phyloP scores from a whole-genome alignment of 1,140 invertebrate genomes.

The Calosoma granatense region DNA sequence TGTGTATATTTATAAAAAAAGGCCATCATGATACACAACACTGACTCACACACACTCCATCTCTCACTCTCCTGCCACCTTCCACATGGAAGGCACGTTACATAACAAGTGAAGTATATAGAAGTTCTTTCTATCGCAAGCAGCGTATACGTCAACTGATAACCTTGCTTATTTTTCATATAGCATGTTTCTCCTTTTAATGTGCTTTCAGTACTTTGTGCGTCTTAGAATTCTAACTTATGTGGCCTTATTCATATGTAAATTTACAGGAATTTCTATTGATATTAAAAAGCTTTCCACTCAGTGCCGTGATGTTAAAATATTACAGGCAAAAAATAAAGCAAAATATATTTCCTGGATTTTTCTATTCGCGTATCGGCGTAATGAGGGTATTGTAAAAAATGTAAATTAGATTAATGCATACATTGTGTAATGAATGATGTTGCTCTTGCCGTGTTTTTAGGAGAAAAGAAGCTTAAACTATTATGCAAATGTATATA shows the following conservation, averaged over 20 bases:
- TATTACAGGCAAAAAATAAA: neutral
- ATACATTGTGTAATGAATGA: too few relatives aligned
- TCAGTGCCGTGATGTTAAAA: neutral
- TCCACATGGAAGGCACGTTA: too few relatives aligned
- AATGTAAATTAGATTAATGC: neutral
- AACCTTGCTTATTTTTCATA: neutral
- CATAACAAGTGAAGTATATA: too few relatives aligned
- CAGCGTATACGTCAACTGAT: neutral
- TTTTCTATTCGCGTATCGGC: neutral
- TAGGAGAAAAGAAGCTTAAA: too few relatives aligned
- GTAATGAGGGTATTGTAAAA: neutral
- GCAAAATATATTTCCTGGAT: neutral
- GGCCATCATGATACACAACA: too few relatives aligned
- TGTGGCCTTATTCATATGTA: neutral
- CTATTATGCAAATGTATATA: too few relatives aligned
- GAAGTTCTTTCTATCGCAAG: too few relatives aligned
- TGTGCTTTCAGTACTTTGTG: neutral
- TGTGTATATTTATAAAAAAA: too few relatives aligned
- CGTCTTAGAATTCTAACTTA: neutral
- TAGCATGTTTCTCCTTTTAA: neutral
- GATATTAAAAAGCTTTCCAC: neutral
- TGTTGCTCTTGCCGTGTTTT: too few relatives aligned
- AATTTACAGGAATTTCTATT: neutral
- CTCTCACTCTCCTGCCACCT: too few relatives aligned
- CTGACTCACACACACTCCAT: too few relatives aligned